Percentiles rank a stretch among this genome's conserved stretches.
phyloP scores from a whole-genome alignment of 1,140 invertebrate genomes.

The roundworm (Caenorhabditis elegans) region WBcel235 BX284606.5:3905501-3906000 shows the following conservation, averaged over 20 bases:
- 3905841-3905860: conserved; percentile 55
- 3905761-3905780: conserved; percentile 23
- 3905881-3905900: conserved; percentile 37
- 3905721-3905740: conserved; percentile 3
- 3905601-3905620: conserved; percentile 67
- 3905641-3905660: neutral
- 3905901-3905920: conserved; percentile 12
- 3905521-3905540: conserved; percentile 95
- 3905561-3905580: conserved; percentile 96
- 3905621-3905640: conserved; percentile 24
- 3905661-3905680: conserved; percentile 3
- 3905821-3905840: conserved; percentile 46
- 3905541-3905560: conserved; percentile 95
- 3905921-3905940: neutral
- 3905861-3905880: conserved; percentile 52
- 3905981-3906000: neutral
- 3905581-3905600: conserved; percentile 93
- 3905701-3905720: conserved; percentile 23
- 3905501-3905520: conserved; percentile 85
- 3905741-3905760: conserved; percentile 28
- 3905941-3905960: neutral
- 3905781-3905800: conserved; percentile 17
- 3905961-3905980: neutral
- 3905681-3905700: conserved; percentile 27
- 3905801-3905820: conserved; percentile 50